Evolutionary conservation across 2,888 invertebrate genomes (phyloP), one percentile per base, ranked within the genome.

Genomic region (Adineta ricciae): DNA sequence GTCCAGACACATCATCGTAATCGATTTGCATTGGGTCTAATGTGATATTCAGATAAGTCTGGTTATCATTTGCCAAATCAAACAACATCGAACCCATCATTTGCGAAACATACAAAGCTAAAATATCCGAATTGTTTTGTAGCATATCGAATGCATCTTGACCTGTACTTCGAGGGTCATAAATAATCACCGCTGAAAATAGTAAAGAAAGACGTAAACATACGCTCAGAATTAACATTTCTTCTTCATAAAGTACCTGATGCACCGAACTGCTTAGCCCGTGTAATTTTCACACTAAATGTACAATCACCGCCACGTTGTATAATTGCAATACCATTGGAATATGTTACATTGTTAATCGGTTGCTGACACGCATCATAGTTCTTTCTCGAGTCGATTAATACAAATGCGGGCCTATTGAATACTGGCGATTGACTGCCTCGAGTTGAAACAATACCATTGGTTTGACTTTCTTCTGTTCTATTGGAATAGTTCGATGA

Each of bases 251-350:
- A 11, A 46, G 5, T 46, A 78, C 78, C 78, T n/a, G 38, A 14
- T 41, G 78, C 78, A 24, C 78, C 78, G n/a, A 41, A 78, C n/a
- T 78, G 38, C n/a, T 78, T 78, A 11, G 78, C 78, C 14, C 78
- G 38, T 78, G 38, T 38, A 24, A 78, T 78, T 78, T 78, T 78
- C 11, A 78, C 41, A 41, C 41, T 41, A 78, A 78, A 78, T 41
- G 78, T 78, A 78, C 78, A 78, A 32, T 78, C 24, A 7, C 78
- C 78, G 9, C 78, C 78, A 3, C 78, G 78, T 41, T 38, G 38
- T 24, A 78, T 78, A 41, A 78, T 78, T 9, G 78, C 78, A 78
- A 78, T 41, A 38, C 78, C 38, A 78, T 21, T 38, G 4, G 38
- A n/a, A 78, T 5, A 9, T 24, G 24, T 41, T 0, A n/a, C 0